Evolutionary conservation across 2,888 invertebrate genomes (phyloP).

Genomic region (Prenolepis imparis): DNA sequence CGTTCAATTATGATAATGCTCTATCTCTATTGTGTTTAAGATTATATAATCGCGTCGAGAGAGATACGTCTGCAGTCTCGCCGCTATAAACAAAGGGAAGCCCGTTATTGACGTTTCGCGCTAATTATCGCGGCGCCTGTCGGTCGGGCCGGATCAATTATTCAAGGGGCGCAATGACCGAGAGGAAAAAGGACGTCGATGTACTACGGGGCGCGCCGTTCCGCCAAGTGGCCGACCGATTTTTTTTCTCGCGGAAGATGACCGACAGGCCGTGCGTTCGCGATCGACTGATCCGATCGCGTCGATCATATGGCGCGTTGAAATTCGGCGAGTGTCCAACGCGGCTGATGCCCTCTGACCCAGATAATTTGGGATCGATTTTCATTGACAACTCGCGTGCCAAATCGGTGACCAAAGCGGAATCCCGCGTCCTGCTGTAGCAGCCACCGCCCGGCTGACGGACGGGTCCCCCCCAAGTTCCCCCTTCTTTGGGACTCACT

Average conservation of each 20-base stretch:
- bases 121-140: constrained; percentile 26
- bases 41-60: neutral
- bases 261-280: constrained; percentile 40
- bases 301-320: constrained; percentile 73
- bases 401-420: constrained; percentile 72
- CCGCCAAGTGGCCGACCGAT: constrained; percentile 5
- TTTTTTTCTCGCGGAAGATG: constrained; percentile 47
- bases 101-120: neutral
- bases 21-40: neutral
- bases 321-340: constrained; percentile 82
- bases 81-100: neutral
- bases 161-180: constrained; percentile 28
- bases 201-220: constrained; percentile 17
- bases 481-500: constrained; percentile 17
- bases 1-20: neutral
- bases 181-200: neutral
- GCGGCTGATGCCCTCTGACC: constrained; percentile 84
- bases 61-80: neutral
- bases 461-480: neutral
- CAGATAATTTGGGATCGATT: constrained; percentile 82
- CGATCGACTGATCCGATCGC: constrained; percentile 67
- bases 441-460: constrained; percentile 11
- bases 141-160: constrained; percentile 32
- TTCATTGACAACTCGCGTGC: constrained; percentile 83
- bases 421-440: neutral